Percentiles rank a stretch among this genome's conserved stretches.
phyloP scores from a whole-genome alignment of 2,888 invertebrate genomes.

The Stomorhina lunata region DNA sequence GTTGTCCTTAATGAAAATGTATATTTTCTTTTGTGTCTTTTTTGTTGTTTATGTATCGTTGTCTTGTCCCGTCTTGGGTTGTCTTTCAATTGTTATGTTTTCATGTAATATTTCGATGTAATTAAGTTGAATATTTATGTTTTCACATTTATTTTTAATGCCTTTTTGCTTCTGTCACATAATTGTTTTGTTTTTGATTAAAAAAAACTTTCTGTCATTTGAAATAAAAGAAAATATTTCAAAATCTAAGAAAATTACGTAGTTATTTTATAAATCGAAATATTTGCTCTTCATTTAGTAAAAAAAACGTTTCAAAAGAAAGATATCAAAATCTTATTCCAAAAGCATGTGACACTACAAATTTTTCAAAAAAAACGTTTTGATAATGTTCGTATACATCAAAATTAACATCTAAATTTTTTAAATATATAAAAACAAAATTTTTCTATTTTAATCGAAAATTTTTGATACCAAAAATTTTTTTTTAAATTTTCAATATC shows the following conservation, averaged over 20 bases:
- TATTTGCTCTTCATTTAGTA: not conserved
- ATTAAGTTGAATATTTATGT: slow-evolving; percentile 68
- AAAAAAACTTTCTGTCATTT: not conserved
- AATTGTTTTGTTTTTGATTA: not conserved
- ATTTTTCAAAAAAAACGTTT: no score
- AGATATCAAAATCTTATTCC: no score
- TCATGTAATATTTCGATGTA: slow-evolving; percentile 61
- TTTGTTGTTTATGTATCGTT: slow-evolving; percentile 23
- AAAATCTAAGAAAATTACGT: not conserved
- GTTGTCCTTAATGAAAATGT: slow-evolving; percentile 54
- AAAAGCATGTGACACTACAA: no score
- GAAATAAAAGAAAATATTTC: not conserved
- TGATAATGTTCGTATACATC: no score
- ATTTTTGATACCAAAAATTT: no score
- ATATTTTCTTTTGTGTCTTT: not conserved
- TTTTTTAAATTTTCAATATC: no score
- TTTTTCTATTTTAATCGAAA: no score
- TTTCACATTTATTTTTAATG: slow-evolving; percentile 63
- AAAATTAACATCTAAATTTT: no score
- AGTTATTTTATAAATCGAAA: not conserved
- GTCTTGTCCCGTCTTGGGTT: slow-evolving; percentile 26
- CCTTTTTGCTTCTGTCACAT: slow-evolving; percentile 45
- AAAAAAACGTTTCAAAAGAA: no score
- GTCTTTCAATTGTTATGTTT: slow-evolving; percentile 59
- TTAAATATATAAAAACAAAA: no score